phyloP scores from a whole-genome alignment of 2,888 invertebrate genomes.

The Sycophila texana region DNA sequence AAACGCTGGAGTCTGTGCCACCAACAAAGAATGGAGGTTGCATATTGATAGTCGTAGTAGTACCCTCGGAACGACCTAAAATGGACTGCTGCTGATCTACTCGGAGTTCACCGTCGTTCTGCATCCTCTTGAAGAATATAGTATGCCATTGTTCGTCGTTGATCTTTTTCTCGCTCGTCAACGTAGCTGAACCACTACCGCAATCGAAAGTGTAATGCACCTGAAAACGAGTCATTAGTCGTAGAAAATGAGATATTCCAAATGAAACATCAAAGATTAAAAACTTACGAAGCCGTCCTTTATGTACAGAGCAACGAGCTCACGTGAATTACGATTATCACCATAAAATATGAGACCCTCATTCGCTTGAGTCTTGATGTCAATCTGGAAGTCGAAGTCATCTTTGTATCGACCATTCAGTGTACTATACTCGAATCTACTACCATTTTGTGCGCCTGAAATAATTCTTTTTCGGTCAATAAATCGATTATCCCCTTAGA shows the following conservation, averaged over 20 bases:
- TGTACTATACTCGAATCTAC: slow-evolving; percentile 84
- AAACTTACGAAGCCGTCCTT: slow-evolving; percentile 82
- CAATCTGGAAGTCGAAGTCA: slow-evolving; percentile 85
- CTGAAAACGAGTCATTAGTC: slow-evolving; percentile 70
- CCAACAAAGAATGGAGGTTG: slow-evolving; percentile 88
- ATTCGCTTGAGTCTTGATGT: slow-evolving; percentile 85
- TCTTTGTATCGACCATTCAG: slow-evolving; percentile 79
- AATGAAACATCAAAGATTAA: neutral
- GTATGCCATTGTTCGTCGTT: slow-evolving; percentile 90
- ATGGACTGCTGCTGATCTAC: slow-evolving; percentile 81
- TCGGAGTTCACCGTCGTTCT: slow-evolving; percentile 81
- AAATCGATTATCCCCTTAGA: neutral
- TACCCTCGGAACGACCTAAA: slow-evolving; percentile 78
- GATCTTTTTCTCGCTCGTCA: slow-evolving; percentile 79
- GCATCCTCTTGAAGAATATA: slow-evolving; percentile 82
- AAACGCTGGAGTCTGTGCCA: slow-evolving; percentile 78
- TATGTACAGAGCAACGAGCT: slow-evolving; percentile 87
- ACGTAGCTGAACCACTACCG: slow-evolving; percentile 80
- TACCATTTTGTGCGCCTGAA: slow-evolving; percentile 82
- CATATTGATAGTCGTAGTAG: slow-evolving; percentile 81
- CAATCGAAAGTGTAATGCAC: slow-evolving; percentile 85
- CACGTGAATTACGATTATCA: slow-evolving; percentile 78
- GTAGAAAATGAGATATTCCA: too few species aligned
- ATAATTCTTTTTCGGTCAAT: slow-evolving; percentile 25
- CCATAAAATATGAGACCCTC: slow-evolving; percentile 92